Base-by-base conservation (phyloP, 1,140 invertebrate species). In the Drosophila murphyi region DNA sequence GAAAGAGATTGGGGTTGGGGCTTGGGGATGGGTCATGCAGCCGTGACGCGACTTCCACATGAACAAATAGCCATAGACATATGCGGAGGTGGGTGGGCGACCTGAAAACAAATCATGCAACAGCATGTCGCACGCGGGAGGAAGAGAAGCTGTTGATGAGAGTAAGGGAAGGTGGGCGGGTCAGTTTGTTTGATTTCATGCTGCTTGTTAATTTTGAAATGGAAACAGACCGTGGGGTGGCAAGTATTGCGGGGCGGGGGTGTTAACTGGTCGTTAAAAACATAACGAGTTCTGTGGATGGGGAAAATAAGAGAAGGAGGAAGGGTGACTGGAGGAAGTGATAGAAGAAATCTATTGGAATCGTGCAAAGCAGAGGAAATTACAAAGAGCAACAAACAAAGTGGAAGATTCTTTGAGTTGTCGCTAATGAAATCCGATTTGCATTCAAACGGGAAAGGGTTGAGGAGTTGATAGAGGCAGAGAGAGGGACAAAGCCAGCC, bases 371-470 rank as follows among this genome's bases (percentile, higher is more conserved):
- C 12, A 60, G 32, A 60, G 55, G 29, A 68, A 68, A 67, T 71
- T 48, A 56, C 43, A 45, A 54, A 73, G 64, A 60, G 70, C 52
- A 67, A 54, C 56, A 73, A 73, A 32, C 72, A 76, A 71, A 60
- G 71, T 69, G 76, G 76, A 87, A 79, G 71, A 71, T 50, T 61
- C 72, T 79, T 80, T 79, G 72, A 87, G 78, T 69, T 88, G 80
- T 87, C 72, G 76, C 69, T 87, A 87, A 87, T 87, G 83, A 82
- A 82, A 87, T 87, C 72, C 72, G 68, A 88, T 88, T 88, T 82
- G 76, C 73, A 82, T 61, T 73, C n/a, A 60, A 72, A 28, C 51
- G 41, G 39, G 48, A 2, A 5, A 41, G 29, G n/a, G 12, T 6
- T 43, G 4, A 43, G 6, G 39, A 8, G 34, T 3, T 4, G 20